Evolutionary conservation across 2,888 invertebrate species (phyloP).

Genomic region (Leucophora obtusa): DNA sequence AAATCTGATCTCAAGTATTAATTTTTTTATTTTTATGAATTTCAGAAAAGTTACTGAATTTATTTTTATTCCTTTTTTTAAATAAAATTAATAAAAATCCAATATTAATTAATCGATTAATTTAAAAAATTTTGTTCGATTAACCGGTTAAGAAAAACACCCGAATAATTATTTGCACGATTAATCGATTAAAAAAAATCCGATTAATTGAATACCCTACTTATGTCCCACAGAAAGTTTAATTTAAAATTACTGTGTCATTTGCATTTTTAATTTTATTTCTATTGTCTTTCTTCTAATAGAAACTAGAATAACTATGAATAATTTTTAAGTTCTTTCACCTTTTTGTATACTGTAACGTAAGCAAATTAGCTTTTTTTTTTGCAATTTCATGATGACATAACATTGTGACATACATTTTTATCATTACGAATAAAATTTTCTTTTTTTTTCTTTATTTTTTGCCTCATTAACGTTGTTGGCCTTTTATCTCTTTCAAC

Average conservation of each 20-base stretch:
- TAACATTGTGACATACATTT: slow-evolving; percentile 63
- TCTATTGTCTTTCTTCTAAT: slow-evolving; percentile 1
- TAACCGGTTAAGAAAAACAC: no score
- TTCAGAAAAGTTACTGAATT: no score
- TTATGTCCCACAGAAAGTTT: no score
- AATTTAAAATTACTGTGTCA: neutral
- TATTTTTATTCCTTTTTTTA: no score
- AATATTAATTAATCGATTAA: no score
- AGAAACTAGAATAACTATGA: slow-evolving; percentile 21
- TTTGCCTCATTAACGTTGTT: slow-evolving; percentile 65
- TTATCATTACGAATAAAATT: slow-evolving; percentile 18
- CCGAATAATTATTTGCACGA: no score
- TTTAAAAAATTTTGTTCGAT: no score
- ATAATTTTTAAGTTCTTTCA: slow-evolving; percentile 47
- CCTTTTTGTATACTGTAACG: slow-evolving; percentile 35
- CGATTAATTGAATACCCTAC: no score
- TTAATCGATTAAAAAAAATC: no score
- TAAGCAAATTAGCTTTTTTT: slow-evolving; percentile 49
- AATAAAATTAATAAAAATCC: no score
- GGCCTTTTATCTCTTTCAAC: slow-evolving; percentile 55
- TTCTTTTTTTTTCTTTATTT: slow-evolving; percentile 22
- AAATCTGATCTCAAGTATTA: no score
- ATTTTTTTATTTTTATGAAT: no score
- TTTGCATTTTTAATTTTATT: slow-evolving; percentile 10
- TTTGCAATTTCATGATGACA: slow-evolving; percentile 54